Percentiles rank a stretch among this genome's conserved stretches.
Evolutionary conservation across 2,888 invertebrate species (phyloP).

Genomic region (Apotomis capreana): DNA sequence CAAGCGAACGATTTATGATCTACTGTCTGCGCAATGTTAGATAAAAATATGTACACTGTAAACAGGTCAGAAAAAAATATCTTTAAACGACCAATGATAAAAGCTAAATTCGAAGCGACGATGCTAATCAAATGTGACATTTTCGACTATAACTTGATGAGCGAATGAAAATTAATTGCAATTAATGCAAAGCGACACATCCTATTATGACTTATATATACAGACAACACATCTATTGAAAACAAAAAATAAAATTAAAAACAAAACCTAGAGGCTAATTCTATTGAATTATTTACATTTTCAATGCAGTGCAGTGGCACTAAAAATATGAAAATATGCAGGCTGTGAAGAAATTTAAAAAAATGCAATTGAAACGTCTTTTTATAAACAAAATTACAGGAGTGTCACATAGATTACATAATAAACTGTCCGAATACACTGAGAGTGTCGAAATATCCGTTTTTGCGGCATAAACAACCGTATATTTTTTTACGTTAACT

Average conservation of each 20-base stretch:
- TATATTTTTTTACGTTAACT: too few species aligned
- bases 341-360: constrained; percentile 1
- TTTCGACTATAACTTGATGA: background rate
- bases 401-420: constrained; percentile 4
- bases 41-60: too few species aligned
- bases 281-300: constrained; percentile 10
- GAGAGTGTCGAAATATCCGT: too few species aligned
- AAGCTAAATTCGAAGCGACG: too few species aligned
- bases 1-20: too few species aligned
- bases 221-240: background rate
- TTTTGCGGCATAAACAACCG: too few species aligned
- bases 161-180: constrained; percentile 6
- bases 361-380: constrained; percentile 4
- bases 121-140: background rate
- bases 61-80: too few species aligned
- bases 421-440: background rate
- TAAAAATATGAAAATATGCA: constrained; percentile 20
- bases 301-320: constrained; percentile 23
- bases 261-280: constrained; percentile 12
- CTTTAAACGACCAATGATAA: too few species aligned
- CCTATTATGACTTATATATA: constrained; percentile 7
- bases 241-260: constrained; percentile 13
- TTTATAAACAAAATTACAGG: background rate
- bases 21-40: too few species aligned
- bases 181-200: constrained; percentile 9